A percentile compares a stretch with the other conserved stretches of the same genome.
Conservation (phyloP, 1,140 invertebrate species). For the Drosophila orena region DNA sequence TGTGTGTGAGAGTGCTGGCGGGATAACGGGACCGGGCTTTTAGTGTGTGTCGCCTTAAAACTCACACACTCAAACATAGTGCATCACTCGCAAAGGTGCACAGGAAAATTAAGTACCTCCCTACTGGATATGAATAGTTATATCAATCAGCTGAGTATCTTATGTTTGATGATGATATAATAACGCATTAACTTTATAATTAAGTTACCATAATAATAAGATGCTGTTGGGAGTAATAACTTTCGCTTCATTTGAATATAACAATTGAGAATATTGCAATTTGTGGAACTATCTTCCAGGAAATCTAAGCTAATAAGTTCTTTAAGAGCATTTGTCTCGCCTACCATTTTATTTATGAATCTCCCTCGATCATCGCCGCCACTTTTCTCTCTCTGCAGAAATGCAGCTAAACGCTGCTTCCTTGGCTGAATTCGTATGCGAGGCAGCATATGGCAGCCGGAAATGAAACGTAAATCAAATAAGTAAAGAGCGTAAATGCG, state of each 20-base stretch:
- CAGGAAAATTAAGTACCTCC: background rate
- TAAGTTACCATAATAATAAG: too few species aligned
- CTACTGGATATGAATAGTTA: too few species aligned
- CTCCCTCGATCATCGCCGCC: background rate
- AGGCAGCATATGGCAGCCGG: conserved; percentile 82
- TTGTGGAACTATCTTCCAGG: too few species aligned
- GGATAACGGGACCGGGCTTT: conserved; percentile 14
- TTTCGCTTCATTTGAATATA: too few species aligned
- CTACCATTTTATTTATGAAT: background rate
- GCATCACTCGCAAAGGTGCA: conserved; percentile 11
- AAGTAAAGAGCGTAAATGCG: conserved; percentile 81
- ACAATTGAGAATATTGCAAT: too few species aligned
- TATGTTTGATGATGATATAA: too few species aligned
- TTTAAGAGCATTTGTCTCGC: background rate
- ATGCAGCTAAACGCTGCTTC: conserved; percentile 54
- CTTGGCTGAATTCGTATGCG: conserved; percentile 65
- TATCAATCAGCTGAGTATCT: too few species aligned
- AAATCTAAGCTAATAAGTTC: too few species aligned
- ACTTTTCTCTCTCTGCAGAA: conserved; percentile 5
- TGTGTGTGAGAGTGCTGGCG: background rate
- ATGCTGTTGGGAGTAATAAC: too few species aligned
- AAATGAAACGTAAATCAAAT: conserved; percentile 84
- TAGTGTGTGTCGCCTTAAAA: conserved; percentile 33
- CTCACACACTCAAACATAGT: conserved; percentile 28
- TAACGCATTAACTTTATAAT: too few species aligned